Percentiles rank a stretch among this genome's conserved stretches.
Evolutionary conservation across 2,888 invertebrate species (phyloP).

Genomic region (Agapostemon virescens): DNA sequence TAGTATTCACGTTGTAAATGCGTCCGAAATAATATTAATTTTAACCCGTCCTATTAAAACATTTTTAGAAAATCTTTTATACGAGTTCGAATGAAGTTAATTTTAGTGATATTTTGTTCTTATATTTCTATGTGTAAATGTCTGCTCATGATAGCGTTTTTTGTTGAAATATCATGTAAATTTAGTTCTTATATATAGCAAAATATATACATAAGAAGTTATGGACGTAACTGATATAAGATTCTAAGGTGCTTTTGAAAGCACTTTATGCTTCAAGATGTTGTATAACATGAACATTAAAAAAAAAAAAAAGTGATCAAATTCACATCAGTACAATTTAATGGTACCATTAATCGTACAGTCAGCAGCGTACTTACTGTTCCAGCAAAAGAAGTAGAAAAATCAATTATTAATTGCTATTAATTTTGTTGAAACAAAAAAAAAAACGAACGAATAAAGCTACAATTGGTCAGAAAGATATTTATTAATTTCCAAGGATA

Average conservation of each 20-base stretch:
- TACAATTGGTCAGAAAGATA: slow-evolving; percentile 64
- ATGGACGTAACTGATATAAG: slow-evolving; percentile 70
- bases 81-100: slow-evolving; percentile 74
- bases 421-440: slow-evolving; percentile 57
- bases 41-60: slow-evolving; percentile 73
- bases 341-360: slow-evolving; percentile 73
- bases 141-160: slow-evolving; percentile 78
- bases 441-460: slow-evolving; percentile 29
- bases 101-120: slow-evolving; percentile 77
- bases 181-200: slow-evolving; percentile 74
- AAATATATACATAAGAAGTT: slow-evolving; percentile 66
- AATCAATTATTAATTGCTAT: slow-evolving; percentile 58
- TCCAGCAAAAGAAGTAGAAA: slow-evolving; percentile 56
- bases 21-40: slow-evolving; percentile 62
- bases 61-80: slow-evolving; percentile 71
- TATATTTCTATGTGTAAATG: slow-evolving; percentile 79
- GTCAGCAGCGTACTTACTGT: slow-evolving; percentile 77
- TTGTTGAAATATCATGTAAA: slow-evolving; percentile 80
- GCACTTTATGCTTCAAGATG: slow-evolving; percentile 61
- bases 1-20: slow-evolving; percentile 51
- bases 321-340: slow-evolving; percentile 76
- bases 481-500: slow-evolving; percentile 69
- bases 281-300: slow-evolving; percentile 61
- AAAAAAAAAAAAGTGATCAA: slow-evolving; percentile 65
- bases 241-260: slow-evolving; percentile 57